Conservation (phyloP, 2,888 invertebrate species). For the Frankliniella fusca region DNA sequence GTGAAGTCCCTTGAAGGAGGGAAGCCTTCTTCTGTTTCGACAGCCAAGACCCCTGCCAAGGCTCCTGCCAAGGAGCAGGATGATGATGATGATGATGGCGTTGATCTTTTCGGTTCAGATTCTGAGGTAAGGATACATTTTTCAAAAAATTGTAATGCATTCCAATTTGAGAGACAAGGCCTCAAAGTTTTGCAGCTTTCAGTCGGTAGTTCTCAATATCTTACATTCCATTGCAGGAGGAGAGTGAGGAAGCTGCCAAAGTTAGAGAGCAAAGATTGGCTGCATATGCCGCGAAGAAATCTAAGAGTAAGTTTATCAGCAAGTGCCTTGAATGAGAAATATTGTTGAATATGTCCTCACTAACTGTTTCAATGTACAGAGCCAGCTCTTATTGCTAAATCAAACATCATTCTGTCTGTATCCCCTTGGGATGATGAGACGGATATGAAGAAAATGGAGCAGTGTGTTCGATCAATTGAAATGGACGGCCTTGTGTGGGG, state of each 20-base stretch:
- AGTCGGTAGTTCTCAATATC: slow-evolving; percentile 30
- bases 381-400: slow-evolving; percentile 86
- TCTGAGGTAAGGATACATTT: slow-evolving; percentile 54
- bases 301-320: slow-evolving; percentile 64
- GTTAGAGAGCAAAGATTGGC: slow-evolving; percentile 78
- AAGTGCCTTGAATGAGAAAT: slow-evolving; percentile 26
- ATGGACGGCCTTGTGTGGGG: slow-evolving; percentile 93
- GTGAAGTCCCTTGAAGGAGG: slow-evolving; percentile 44
- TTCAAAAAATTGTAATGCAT: background rate
- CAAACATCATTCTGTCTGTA: slow-evolving; percentile 87
- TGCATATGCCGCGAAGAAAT: slow-evolving; percentile 86
- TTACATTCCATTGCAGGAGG: slow-evolving; percentile 53
- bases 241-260: slow-evolving; percentile 67
- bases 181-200: slow-evolving; percentile 28
- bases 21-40: slow-evolving; percentile 43
- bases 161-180: background rate
- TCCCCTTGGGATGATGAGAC: slow-evolving; percentile 89
- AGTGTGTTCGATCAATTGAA: slow-evolving; percentile 67
- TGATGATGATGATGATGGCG: slow-evolving; percentile 66
- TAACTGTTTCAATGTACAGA: slow-evolving; percentile 54
- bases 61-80: slow-evolving; percentile 40
- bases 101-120: slow-evolving; percentile 78
- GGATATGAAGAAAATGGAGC: slow-evolving; percentile 82
- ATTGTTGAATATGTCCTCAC: background rate
- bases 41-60: slow-evolving; percentile 42